Evolutionary conservation across 2,113 vertebrate species (phyloP).

Genomic region (Bubo blakistoni): DNA sequence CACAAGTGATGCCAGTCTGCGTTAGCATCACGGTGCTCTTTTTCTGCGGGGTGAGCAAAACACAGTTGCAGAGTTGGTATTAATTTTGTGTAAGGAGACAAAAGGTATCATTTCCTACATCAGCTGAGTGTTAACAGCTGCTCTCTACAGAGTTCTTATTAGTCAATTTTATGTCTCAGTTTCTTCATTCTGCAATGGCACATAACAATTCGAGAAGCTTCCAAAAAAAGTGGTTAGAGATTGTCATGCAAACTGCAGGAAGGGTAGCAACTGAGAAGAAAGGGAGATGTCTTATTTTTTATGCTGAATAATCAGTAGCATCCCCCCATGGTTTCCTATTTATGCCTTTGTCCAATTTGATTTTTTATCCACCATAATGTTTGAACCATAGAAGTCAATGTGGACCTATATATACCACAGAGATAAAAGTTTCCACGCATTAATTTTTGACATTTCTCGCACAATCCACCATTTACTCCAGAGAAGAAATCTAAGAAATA

Average conservation of each 20-base stretch:
- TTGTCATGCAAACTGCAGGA: background rate
- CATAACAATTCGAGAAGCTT: background rate
- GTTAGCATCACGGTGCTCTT: background rate
- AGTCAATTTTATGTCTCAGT: background rate
- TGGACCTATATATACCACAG: background rate
- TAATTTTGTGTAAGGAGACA: background rate
- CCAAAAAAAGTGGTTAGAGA: background rate
- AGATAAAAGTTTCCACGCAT: background rate
- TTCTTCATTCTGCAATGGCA: background rate
- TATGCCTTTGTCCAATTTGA: background rate
- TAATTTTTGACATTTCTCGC: background rate
- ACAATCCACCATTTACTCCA: background rate
- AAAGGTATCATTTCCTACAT: background rate
- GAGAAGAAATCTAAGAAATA: background rate
- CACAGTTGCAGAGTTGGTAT: background rate
- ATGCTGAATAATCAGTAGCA: background rate
- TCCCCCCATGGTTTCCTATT: background rate
- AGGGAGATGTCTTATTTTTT: background rate
- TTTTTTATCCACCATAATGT: background rate
- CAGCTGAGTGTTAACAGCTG: background rate
- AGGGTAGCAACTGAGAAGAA: background rate
- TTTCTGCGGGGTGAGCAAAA: background rate
- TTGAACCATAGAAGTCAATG: background rate
- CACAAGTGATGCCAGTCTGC: background rate
- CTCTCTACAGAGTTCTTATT: background rate